These are phyloP conservation scores for Lagenorhynchus albirostris DNA, from an alignment of 2,113 vertebrate genomes.

Conservation along the genomic window DNA sequence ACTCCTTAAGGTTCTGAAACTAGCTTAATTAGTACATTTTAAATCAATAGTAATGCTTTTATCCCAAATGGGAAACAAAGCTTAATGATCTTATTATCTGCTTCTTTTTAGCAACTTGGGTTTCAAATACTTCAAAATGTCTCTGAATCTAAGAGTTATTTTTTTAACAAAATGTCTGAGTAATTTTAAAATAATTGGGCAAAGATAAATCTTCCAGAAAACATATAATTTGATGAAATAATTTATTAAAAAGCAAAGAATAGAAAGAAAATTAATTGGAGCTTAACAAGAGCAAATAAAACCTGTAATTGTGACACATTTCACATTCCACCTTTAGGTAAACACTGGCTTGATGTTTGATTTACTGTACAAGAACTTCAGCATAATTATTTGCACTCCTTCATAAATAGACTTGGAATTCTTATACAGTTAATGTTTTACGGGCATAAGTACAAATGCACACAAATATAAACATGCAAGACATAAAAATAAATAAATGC, in stretches of 20 bases:
- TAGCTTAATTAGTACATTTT: constrained; percentile 59
- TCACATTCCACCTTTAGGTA: not conserved
- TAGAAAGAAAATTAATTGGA: constrained; percentile 20
- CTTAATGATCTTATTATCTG: constrained; percentile 38
- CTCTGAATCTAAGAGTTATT: not conserved
- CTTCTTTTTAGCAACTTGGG: not conserved
- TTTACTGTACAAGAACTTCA: not conserved
- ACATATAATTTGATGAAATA: not conserved
- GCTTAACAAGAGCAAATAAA: constrained; percentile 18
- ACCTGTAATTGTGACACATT: not conserved
- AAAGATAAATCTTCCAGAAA: constrained; percentile 38
- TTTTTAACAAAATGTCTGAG: not conserved
- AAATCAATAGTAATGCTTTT: constrained; percentile 32
- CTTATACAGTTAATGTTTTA: not conserved
- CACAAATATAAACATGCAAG: not conserved
- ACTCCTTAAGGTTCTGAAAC: constrained; percentile 31
- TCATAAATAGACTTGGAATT: not conserved
- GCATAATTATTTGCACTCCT: not conserved
- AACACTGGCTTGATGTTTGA: not conserved
- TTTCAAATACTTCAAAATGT: constrained; percentile 44
- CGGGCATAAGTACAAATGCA: not conserved
- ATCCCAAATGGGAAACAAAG: constrained; percentile 38
- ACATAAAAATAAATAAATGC: not conserved
- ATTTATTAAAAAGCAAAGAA: not conserved
- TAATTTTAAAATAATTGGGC: constrained; percentile 47